These are phyloP conservation scores for Drosophila orena DNA, from an alignment of 1,140 invertebrate species.

Conservation along the genomic window DNA sequence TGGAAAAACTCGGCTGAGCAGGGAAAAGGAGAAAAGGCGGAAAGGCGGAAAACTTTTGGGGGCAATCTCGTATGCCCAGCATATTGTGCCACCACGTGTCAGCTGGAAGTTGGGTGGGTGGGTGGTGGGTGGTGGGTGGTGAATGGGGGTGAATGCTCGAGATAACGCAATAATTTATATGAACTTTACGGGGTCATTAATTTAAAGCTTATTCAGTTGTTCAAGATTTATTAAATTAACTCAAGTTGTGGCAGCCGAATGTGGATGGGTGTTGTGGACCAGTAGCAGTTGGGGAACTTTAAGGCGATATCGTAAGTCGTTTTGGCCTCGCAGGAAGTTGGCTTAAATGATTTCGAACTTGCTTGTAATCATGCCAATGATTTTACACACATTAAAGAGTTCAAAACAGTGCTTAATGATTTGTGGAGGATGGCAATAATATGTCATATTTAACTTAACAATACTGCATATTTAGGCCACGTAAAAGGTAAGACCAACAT, in stretches of 20 bases:
- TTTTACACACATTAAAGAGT: background rate
- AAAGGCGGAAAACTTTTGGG: conserved; percentile 1
- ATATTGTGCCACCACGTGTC: conserved; percentile 64
- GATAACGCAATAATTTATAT: conserved; percentile 84
- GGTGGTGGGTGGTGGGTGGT: conserved; percentile 1
- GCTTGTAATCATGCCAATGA: conserved; percentile 9
- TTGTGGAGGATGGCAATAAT: background rate
- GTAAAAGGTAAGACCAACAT: conserved; percentile 9
- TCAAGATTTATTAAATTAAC: conserved; percentile 85
- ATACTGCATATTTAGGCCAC: background rate
- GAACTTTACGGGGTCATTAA: conserved; percentile 84
- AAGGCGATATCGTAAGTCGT: conserved; percentile 6
- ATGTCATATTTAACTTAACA: no score
- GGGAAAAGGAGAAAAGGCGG: background rate
- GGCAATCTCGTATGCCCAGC: conserved; percentile 54
- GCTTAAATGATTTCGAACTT: conserved; percentile 32
- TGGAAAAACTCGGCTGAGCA: conserved; percentile 17
- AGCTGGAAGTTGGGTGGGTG: conserved; percentile 33
- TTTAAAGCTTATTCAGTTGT: conserved; percentile 85
- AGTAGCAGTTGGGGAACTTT: background rate
- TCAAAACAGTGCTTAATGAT: no score
- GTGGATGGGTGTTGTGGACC: background rate
- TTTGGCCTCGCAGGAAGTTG: conserved; percentile 15
- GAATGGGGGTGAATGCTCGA: conserved; percentile 34
- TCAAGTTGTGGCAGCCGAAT: conserved; percentile 74